These are phyloP conservation scores for Callaeas wilsoni DNA, from an alignment of 2,113 vertebrate species.

Conservation along the genomic window DNA sequence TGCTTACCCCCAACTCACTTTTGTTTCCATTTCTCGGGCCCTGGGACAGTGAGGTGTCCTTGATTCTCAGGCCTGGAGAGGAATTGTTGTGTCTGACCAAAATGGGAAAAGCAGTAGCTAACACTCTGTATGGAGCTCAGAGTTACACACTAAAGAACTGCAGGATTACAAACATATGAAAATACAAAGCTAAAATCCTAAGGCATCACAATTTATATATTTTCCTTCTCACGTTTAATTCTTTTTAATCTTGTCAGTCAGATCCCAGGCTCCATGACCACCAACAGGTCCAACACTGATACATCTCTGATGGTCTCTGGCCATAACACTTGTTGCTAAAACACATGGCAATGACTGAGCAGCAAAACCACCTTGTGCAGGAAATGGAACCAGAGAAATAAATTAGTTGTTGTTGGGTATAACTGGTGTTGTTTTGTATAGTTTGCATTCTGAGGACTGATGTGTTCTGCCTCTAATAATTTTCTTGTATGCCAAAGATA, in stretches of 20 bases:
- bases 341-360: neutral
- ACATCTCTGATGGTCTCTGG: neutral
- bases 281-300: neutral
- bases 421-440: neutral
- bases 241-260: neutral
- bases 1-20: too few species aligned
- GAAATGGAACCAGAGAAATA: neutral
- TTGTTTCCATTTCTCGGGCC: too few species aligned
- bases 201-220: neutral
- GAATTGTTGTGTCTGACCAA: too few species aligned
- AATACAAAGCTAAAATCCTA: too few species aligned
- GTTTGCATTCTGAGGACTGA: neutral
- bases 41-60: too few species aligned
- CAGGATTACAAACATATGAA: too few species aligned
- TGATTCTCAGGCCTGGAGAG: too few species aligned
- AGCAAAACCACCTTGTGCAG: neutral
- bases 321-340: neutral
- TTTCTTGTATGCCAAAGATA: neutral
- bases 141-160: too few species aligned
- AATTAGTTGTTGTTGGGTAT: neutral
- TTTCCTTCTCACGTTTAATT: neutral
- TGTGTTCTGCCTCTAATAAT: neutral
- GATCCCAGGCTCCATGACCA: neutral
- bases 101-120: too few species aligned
- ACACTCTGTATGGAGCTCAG: too few species aligned